Evolutionary conservation across 2,888 invertebrate species (phyloP), one percentile per base, ranked within the genome.

Genomic region (Drosophila ezoana): DNA sequence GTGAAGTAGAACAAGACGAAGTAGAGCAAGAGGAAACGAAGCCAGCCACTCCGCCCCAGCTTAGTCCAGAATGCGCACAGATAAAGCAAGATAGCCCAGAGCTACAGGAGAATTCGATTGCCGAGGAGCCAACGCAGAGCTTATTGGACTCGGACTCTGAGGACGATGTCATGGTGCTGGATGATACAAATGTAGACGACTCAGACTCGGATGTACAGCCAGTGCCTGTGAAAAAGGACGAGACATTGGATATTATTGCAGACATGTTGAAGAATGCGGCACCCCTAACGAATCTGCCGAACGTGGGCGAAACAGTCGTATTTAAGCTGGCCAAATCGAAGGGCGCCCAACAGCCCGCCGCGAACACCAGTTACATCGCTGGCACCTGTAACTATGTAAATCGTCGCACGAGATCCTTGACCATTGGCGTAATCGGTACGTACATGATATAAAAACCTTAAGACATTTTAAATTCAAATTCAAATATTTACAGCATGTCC

Each of bases 321-420:
- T 87, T 85, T 6, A 85, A 85, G 28, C 45, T 89, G 40, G 3
- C 33, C 2, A 82, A 52, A 28, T 2, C 6, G 3, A 87, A 62
- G 20, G 52, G 57, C 0, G n/a, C 41, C n/a, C 3, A 18, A 0
- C 11, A 1, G 3, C 23, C 52, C 0, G 37, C 56, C 0, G 35
- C 59, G 1, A 10, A n/a, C 20, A 75, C 89, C 0, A 56, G 66
- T 5, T 74, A 53, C 35, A 66, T 90, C 4, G 79, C 80, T 18
- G 90, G 83, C 11, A 76, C 54, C 41, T 85, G 83, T n/a, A 57
- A 66, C 8, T 83, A 87, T 49, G 16, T 87, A 6, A 89, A 90
- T 57, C 80, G 76, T 3, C 84, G 90, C 18, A 85, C 77, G 8
- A 90, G 83, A 54, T 4, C 4, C 1, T 51, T 90, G n/a, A 81